phyloP scores from a whole-genome alignment of 2,888 invertebrate species.

The Melitaea athalia region DNA sequence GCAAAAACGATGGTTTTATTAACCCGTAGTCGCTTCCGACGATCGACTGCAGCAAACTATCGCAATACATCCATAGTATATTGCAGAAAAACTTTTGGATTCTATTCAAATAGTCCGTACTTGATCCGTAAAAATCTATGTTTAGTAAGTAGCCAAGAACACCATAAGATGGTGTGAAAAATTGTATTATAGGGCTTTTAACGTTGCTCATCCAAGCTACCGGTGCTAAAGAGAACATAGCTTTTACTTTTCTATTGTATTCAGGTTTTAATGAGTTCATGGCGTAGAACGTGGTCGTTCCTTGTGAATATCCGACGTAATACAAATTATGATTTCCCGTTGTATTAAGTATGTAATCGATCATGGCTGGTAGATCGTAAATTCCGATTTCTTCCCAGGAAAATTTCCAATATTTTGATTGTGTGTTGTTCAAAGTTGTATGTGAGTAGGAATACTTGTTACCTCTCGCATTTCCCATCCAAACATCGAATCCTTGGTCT shows the following conservation, averaged over 20 bases:
- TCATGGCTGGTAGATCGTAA: conserved; percentile 87
- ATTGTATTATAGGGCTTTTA: conserved; percentile 57
- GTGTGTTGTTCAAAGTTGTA: conserved; percentile 45
- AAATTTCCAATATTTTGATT: conserved; percentile 64
- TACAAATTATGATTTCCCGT: conserved; percentile 80
- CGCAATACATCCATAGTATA: conserved; percentile 50
- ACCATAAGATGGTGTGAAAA: conserved; percentile 25
- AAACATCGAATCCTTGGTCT: conserved; percentile 87
- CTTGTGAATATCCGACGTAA: conserved; percentile 88
- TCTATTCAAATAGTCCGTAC: conserved; percentile 52
- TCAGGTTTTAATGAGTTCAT: conserved; percentile 79
- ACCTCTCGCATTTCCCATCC: conserved; percentile 93
- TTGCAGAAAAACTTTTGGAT: conserved; percentile 54
- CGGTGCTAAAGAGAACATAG: conserved; percentile 83
- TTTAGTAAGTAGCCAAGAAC: conserved; percentile 49
- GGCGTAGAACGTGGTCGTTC: conserved; percentile 82
- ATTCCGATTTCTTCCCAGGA: conserved; percentile 89
- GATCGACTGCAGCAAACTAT: conserved; percentile 51
- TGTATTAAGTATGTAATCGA: conserved; percentile 81
- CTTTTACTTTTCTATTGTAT: conserved; percentile 80
- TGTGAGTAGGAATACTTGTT: conserved; percentile 86
- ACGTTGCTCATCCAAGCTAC: conserved; percentile 79
- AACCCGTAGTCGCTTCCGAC: conserved; percentile 53
- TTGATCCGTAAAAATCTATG: conserved; percentile 50
- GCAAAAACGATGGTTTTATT: conserved; percentile 74